Conservation (phyloP, 1,140 invertebrate species). For the Apolygus lucorum region DNA sequence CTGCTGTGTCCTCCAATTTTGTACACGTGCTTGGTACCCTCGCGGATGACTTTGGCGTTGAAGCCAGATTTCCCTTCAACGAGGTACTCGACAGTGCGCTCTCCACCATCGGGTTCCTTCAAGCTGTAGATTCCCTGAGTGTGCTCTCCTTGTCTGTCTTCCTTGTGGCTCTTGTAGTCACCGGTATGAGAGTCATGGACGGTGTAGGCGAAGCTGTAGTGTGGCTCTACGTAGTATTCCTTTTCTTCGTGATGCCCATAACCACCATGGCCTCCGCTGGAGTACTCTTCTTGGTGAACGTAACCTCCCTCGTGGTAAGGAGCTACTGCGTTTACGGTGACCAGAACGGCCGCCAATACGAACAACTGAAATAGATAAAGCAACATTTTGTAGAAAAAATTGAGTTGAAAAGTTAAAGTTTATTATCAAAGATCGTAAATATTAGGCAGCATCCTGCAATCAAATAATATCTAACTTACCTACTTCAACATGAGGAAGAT, state of each 20-base stretch:
- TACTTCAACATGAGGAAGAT: too few relatives aligned
- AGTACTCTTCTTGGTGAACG: not conserved
- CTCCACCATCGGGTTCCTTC: conserved; percentile 31
- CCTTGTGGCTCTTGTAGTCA: conserved; percentile 47
- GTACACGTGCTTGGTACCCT: not conserved
- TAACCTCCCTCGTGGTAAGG: not conserved
- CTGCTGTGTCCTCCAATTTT: not conserved
- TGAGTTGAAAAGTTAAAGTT: too few relatives aligned
- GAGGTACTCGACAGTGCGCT: conserved; percentile 30
- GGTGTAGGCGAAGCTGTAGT: conserved; percentile 47
- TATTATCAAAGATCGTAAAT: too few relatives aligned
- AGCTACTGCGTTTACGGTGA: not conserved
- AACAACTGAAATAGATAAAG: not conserved
- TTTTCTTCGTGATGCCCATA: conserved; percentile 20
- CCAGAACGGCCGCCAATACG: not conserved
- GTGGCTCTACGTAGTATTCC: conserved; percentile 31
- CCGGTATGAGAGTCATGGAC: conserved; percentile 47
- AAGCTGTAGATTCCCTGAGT: conserved; percentile 41
- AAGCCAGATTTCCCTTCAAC: conserved; percentile 27
- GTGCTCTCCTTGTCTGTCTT: conserved; percentile 46
- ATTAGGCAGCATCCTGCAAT: too few relatives aligned
- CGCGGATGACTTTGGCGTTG: not conserved
- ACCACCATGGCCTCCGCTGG: not conserved
- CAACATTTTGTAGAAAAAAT: too few relatives aligned
- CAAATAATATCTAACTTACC: too few relatives aligned